Conservation (phyloP, 92 coral and sea anemone species). For the Porites lobata region DNA sequence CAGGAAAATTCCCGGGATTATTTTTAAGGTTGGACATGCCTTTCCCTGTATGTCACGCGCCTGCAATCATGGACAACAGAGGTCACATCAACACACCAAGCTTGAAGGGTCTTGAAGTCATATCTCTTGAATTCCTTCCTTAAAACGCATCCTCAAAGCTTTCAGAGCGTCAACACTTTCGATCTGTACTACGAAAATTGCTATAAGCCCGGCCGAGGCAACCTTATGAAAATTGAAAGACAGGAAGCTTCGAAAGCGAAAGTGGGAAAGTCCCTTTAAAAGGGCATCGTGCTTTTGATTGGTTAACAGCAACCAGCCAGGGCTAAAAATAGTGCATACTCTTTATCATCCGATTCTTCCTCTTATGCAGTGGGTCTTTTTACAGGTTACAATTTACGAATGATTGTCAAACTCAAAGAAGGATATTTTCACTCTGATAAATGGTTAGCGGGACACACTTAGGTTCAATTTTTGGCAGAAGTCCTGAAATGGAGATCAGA, state of each 20-base stretch:
- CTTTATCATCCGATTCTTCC: slow-evolving; percentile 14
- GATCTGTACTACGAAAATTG: neutral
- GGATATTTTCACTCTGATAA: neutral
- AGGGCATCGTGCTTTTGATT: slow-evolving; percentile 13
- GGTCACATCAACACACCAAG: no score
- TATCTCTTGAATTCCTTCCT: neutral
- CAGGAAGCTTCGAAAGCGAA: slow-evolving; percentile 45
- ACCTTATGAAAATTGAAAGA: neutral
- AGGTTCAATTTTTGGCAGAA: slow-evolving; percentile 16
- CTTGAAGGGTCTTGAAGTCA: no score
- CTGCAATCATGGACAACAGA: no score
- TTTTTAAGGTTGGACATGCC: neutral
- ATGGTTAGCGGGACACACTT: slow-evolving; percentile 10
- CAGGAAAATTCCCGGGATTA: neutral
- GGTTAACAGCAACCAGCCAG: neutral
- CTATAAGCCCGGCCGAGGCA: neutral
- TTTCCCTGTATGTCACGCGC: slow-evolving; percentile 1
- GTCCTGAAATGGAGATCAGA: slow-evolving; percentile 26
- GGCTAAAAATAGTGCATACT: slow-evolving; percentile 49
- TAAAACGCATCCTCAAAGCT: neutral
- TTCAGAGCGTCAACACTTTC: neutral
- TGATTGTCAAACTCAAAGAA: neutral
- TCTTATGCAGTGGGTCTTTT: neutral
- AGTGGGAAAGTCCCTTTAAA: slow-evolving; percentile 50
- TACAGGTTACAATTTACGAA: neutral